phyloP scores from a whole-genome alignment of 2,113 vertebrate species.

The Hiodon alosoides region DNA sequence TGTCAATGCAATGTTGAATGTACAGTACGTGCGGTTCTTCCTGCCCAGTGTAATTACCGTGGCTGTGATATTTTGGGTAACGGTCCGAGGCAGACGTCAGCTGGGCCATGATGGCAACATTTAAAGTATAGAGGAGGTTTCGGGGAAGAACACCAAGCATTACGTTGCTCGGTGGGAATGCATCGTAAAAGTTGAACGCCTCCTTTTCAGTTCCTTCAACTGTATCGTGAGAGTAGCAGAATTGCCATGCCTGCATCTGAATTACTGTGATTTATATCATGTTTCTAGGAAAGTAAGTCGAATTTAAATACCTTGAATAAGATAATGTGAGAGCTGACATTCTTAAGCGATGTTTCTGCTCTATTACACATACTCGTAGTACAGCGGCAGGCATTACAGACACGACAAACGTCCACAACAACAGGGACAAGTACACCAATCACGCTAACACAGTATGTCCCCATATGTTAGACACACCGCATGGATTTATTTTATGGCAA shows the following conservation, averaged over 20 bases:
- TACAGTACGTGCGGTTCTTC: no score
- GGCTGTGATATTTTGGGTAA: constrained; percentile 3
- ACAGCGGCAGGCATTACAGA: no score
- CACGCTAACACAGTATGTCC: neutral
- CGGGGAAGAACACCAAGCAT: neutral
- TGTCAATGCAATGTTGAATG: no score
- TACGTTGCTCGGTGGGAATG: neutral
- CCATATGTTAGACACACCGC: no score
- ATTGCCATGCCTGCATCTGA: constrained; percentile 8
- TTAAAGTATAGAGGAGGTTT: neutral
- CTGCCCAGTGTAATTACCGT: neutral
- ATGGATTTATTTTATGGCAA: no score
- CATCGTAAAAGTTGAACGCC: neutral
- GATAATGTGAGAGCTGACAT: neutral
- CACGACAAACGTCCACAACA: neutral
- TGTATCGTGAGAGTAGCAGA: neutral
- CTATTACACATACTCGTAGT: no score
- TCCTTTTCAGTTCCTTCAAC: neutral
- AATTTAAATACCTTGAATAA: neutral
- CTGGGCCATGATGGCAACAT: neutral
- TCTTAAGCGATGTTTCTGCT: neutral
- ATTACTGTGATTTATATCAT: neutral
- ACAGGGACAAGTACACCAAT: neutral
- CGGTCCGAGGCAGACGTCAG: neutral
- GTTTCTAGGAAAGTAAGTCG: neutral